Evolutionary conservation across 1,140 invertebrate species (phyloP), one percentile per base, ranked within the genome.

Genomic region (Drosophila nebulosa): DNA sequence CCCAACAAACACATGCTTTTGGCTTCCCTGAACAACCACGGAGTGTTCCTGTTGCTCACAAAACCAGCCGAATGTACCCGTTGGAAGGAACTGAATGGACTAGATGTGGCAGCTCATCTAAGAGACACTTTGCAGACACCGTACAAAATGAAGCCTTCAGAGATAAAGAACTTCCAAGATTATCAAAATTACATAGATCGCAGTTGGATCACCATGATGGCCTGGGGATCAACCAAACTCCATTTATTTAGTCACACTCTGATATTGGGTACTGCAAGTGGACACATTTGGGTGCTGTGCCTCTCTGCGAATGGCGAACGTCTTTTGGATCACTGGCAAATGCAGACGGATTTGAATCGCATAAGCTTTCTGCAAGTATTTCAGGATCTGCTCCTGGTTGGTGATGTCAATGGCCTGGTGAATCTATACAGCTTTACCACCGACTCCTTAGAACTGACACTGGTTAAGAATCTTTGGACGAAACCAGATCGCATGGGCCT

Each of bases 121-220:
- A 52, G 64, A 26, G 83, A 86, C 16, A 35, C 21, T 0, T 36
- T 86, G n/a, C 50, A 69, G 67, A 63, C 63, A 0, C 18, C 71
- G 0, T 66, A 39, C n/a, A 32, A 68, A 30, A 7, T 61, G 2
- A n/a, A 69, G 1, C 21, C 46, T 0, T 5, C 30, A 0, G 27
- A 27, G 5, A 83, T 88, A 3, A 39, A 46, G 18, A 68, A 16
- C 6, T 86, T 88, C 30, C 6, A 18, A 12, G 56, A 66, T 1
- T 86, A 63, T 56, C 65, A 88, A 18, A 53, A 53, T 0, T 66
- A 22, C 1, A 52, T 88, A 5, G 66, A 88, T 66, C 84, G 72
- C 51, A 58, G 62, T 22, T 88, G 83, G 83, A 88, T 88, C 14
- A 90, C 88, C 0, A 75, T 75, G 68, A 78, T 84, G 35, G 61